Percentiles rank a stretch among this genome's conserved stretches.
Evolutionary conservation across 2,113 vertebrate species (phyloP).

Genomic region (Arothron firmamentum): DNA sequence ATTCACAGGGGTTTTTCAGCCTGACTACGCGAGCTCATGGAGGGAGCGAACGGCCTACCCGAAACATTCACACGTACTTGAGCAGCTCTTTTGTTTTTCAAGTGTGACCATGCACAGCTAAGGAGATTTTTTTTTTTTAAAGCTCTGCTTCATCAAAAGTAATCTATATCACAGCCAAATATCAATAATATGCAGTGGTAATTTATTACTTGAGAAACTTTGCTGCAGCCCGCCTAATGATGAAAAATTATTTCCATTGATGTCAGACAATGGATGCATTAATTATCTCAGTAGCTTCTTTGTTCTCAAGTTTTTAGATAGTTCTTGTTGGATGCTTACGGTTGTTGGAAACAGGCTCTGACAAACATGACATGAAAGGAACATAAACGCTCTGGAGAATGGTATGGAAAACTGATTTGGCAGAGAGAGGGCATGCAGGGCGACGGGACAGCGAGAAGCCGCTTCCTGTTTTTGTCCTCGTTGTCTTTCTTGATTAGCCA

Average conservation of each 20-base stretch:
- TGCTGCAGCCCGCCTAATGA: slow-evolving; percentile 37
- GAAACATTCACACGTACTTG: slow-evolving; percentile 34
- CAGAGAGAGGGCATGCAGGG: slow-evolving; percentile 30
- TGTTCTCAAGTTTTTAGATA: slow-evolving; percentile 29
- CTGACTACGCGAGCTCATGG: slow-evolving; percentile 28
- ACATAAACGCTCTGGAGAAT: slow-evolving; percentile 15
- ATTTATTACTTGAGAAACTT: slow-evolving; percentile 47
- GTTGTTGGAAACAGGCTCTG: slow-evolving; percentile 42
- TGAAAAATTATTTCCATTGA: slow-evolving; percentile 41
- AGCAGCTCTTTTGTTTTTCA: slow-evolving; percentile 26
- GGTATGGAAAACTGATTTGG: slow-evolving; percentile 30
- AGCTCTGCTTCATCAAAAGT: slow-evolving; percentile 31
- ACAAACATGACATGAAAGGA: slow-evolving; percentile 43
- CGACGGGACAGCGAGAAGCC: slow-evolving; percentile 26
- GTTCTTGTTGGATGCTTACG: neutral
- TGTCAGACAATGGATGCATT: slow-evolving; percentile 47
- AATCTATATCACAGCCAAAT: slow-evolving; percentile 38
- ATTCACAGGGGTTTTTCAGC: slow-evolving; percentile 48
- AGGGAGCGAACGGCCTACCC: slow-evolving; percentile 33
- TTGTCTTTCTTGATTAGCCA: slow-evolving; percentile 54
- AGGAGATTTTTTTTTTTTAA: slow-evolving; percentile 38
- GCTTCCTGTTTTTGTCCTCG: slow-evolving; percentile 68
- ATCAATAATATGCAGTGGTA: slow-evolving; percentile 46
- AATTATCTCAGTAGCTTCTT: slow-evolving; percentile 36
- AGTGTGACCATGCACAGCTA: slow-evolving; percentile 10